Base-by-base conservation (phyloP, 2,888 invertebrate genomes). In the Venustoraphidia nigricollis region DNA sequence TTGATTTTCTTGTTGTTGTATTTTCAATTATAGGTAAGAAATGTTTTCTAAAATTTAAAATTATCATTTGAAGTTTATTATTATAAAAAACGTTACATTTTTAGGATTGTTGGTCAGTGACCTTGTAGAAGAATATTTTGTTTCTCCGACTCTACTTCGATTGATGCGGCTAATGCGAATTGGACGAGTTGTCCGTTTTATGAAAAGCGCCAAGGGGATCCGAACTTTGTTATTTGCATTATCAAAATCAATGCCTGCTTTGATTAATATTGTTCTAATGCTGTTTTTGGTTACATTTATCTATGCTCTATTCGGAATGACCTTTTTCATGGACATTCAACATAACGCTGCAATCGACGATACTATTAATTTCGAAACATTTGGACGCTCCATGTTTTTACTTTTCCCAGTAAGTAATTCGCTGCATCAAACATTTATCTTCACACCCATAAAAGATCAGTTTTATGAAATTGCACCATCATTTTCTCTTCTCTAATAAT, bases 281-380 rank as follows among this genome's bases (percentile, higher is more conserved):
- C 82, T 97, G 63, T 95, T 96, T 73, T 79, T 97, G 65, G 94
- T 97, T 66, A 96, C 97, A 92, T 97, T 96, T 74, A 97, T 97
- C 74, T 97, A 95, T 70, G 94, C 95, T 62, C 96, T 96, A 66
- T 96, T 97, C 68, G 97, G 97, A 60, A 97, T 97, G 96, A 94
- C 93, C 52, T 97, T 97, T 77, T 97, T 97, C 73, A 94, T 94
- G 93, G 86, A 94, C 72, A 95, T 96, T 57, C 90, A 92, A 69
- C 84, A 91, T 68, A 85, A 86, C 65, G 88, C 86, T 62, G 96
- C 95, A 58, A 78, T 97, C 59, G 95, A 96, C 65, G 91, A 93
- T 66, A 91, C 93, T 56, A 96, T 95, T 76, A 97, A 96, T 71
- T 97, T 97, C 73, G 91, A 94, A 72, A 97, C 96, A 51, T 97